These are phyloP conservation scores for Piezodorus guildinii DNA, from an alignment of 1,140 invertebrate species.

Conservation along the genomic window DNA sequence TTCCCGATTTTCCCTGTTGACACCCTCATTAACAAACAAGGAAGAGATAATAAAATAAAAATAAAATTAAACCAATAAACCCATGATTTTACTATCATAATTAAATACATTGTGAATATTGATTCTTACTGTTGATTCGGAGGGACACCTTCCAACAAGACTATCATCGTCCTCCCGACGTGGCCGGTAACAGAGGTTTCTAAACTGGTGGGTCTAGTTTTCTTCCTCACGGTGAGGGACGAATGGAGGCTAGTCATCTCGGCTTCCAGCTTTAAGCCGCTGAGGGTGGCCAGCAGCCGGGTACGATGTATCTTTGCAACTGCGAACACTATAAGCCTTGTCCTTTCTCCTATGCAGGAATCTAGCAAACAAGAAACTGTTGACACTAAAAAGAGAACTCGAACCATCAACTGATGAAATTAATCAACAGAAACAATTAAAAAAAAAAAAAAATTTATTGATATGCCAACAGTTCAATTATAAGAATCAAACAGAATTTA, in stretches of 20 bases:
- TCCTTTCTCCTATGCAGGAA: slow-evolving; percentile 33
- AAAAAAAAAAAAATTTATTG: not conserved
- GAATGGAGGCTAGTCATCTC: slow-evolving; percentile 76
- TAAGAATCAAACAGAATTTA: too few species aligned
- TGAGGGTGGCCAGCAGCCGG: slow-evolving; percentile 75
- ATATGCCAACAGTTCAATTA: too few species aligned
- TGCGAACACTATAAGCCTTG: slow-evolving; percentile 64
- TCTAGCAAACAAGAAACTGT: slow-evolving; percentile 1
- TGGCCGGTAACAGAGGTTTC: slow-evolving; percentile 84
- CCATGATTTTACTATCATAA: not conserved
- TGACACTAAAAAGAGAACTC: not conserved
- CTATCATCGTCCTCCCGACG: slow-evolving; percentile 83
- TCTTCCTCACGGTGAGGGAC: slow-evolving; percentile 64
- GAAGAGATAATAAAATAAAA: too few species aligned
- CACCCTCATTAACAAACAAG: too few species aligned
- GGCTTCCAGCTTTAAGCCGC: slow-evolving; percentile 83
- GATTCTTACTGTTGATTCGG: slow-evolving; percentile 71
- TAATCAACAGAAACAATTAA: not conserved
- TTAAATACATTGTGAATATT: not conserved
- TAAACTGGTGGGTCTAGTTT: slow-evolving; percentile 50
- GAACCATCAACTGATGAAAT: not conserved
- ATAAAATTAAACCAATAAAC: too few species aligned
- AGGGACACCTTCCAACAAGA: slow-evolving; percentile 76
- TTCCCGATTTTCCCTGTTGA: too few species aligned
- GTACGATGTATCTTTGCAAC: slow-evolving; percentile 81